phyloP scores from a whole-genome alignment of 1,140 invertebrate species.

The Zaprionus africanus region DNA sequence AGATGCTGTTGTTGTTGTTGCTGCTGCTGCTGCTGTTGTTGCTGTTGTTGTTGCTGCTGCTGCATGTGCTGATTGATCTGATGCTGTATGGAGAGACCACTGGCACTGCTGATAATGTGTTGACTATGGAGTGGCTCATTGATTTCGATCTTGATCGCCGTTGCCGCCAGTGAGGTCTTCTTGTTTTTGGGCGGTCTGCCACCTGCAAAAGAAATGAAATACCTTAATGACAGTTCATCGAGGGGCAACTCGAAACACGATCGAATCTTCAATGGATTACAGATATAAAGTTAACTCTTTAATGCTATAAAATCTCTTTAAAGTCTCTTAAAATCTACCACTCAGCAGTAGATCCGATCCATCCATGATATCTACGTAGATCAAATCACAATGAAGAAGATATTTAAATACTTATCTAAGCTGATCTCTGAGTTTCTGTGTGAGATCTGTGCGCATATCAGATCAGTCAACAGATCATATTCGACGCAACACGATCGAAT shows the following conservation, averaged over 20 bases:
- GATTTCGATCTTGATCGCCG: slow-evolving; percentile 80
- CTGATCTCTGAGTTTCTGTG: too few relatives aligned
- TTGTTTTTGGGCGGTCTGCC: slow-evolving; percentile 81
- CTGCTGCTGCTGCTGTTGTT: slow-evolving; percentile 40
- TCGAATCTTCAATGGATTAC: background rate
- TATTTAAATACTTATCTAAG: too few relatives aligned
- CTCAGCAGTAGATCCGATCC: too few relatives aligned
- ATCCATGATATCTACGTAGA: too few relatives aligned
- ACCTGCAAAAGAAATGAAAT: slow-evolving; percentile 39
- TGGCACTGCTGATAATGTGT: slow-evolving; percentile 79
- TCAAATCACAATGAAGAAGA: too few relatives aligned
- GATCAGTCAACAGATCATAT: too few relatives aligned
- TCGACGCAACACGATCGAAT: too few relatives aligned
- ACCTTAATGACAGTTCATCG: too few relatives aligned
- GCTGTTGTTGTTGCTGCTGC: slow-evolving; percentile 66
- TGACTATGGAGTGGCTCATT: slow-evolving; percentile 81
- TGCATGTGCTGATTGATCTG: slow-evolving; percentile 83
- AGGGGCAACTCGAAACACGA: background rate
- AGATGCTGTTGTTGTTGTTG: slow-evolving; percentile 61
- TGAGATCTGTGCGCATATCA: too few relatives aligned
- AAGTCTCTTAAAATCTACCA: too few relatives aligned
- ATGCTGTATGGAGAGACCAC: slow-evolving; percentile 79
- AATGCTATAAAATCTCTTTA: background rate
- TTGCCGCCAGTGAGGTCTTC: slow-evolving; percentile 67
- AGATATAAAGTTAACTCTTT: background rate